Conservation (phyloP, 2,888 invertebrate species). For the Sinodicranocentrus sp. region DNA sequence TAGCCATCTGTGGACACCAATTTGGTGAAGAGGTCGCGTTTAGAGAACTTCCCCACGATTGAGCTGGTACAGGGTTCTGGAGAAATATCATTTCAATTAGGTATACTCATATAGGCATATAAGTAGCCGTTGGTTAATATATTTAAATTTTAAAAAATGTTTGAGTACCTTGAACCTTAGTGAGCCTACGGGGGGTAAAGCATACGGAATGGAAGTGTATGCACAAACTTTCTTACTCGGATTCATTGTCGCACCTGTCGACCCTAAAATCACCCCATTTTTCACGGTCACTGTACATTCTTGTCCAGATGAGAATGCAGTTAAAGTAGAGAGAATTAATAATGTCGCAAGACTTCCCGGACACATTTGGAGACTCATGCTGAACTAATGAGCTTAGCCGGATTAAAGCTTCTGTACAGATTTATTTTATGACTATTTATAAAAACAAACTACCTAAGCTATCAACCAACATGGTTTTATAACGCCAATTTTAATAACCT, state of each 20-base stretch:
- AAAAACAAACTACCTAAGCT: no score
- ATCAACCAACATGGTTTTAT: no score
- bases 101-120: neutral
- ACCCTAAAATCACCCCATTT: conserved; percentile 23
- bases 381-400: no score
- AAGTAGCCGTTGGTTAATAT: no score
- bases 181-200: neutral
- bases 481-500: no score
- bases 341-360: no score
- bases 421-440: no score
- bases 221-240: conserved; percentile 19
- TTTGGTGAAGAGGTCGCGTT: conserved; percentile 25
- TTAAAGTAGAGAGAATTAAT: neutral
- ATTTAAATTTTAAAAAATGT: no score
- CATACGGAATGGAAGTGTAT: conserved; percentile 29
- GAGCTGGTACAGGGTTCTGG: neutral
- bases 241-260: neutral
- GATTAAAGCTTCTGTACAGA: no score
- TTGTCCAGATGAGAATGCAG: neutral
- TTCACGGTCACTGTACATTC: conserved; percentile 12
- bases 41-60: neutral
- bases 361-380: no score
- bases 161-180: conserved; percentile 12
- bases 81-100: conserved; percentile 1
- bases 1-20: conserved; percentile 22